phyloP scores from a whole-genome alignment of 2,888 invertebrate genomes.

The Hirtodrosophila duncani region DNA sequence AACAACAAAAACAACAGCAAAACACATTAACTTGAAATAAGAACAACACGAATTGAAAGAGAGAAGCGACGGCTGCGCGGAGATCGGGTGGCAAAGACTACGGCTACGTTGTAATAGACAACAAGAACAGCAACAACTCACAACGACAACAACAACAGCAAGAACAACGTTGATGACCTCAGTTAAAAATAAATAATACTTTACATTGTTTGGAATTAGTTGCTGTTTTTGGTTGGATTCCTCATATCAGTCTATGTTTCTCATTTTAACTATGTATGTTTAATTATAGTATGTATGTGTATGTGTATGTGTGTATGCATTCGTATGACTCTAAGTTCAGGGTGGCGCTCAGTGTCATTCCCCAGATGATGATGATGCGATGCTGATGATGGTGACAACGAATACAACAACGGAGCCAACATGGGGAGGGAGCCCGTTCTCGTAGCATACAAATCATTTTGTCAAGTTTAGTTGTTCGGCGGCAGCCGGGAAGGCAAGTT shows the following conservation, averaged over 20 bases:
- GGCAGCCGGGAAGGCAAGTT: constrained; percentile 33
- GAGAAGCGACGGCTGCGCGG: neutral
- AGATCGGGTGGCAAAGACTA: constrained; percentile 4
- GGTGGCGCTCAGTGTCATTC: constrained; percentile 62
- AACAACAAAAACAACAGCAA: constrained; percentile 35
- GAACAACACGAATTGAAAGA: constrained; percentile 46
- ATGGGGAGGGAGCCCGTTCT: constrained; percentile 24
- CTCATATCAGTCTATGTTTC: constrained; percentile 21
- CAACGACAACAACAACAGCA: constrained; percentile 13
- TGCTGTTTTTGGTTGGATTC: constrained; percentile 55
- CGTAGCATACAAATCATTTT: constrained; percentile 63
- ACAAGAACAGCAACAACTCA: neutral
- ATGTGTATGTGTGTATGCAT: constrained; percentile 12
- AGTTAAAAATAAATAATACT: constrained; percentile 73
- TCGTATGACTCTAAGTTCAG: constrained; percentile 50
- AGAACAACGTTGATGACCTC: constrained; percentile 61
- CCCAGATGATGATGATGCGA: too few relatives aligned
- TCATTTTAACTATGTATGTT: constrained; percentile 9
- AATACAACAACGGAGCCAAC: constrained; percentile 10
- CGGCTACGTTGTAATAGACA: too few relatives aligned
- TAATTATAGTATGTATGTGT: constrained; percentile 6
- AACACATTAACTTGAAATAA: constrained; percentile 67
- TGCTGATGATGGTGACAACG: constrained; percentile 26
- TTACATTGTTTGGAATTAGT: constrained; percentile 72
- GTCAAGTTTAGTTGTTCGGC: constrained; percentile 50